Conservation (phyloP, 2,797 vertebrate genomes). For the Sebastolobus altivelis region DNA sequence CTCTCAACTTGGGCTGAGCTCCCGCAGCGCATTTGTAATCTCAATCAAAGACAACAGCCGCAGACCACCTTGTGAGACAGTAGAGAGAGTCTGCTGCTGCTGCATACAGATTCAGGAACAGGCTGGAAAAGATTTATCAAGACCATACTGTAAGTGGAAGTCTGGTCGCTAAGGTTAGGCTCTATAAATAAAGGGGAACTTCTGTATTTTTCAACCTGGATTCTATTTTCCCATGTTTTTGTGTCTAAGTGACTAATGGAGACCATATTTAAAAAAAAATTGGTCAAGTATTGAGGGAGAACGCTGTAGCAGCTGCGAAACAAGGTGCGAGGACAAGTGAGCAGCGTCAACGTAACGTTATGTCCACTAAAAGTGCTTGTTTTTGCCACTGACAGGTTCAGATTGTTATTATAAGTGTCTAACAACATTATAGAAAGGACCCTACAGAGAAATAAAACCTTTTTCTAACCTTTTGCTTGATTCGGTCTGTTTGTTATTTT, state of each 20-base stretch:
- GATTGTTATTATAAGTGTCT: too few relatives aligned
- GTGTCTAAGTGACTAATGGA: not conserved
- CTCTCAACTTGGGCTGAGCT: constrained; percentile 53
- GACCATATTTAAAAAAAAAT: not conserved
- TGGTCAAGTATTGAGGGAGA: not conserved
- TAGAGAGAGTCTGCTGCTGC: constrained; percentile 5
- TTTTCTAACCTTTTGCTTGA: too few relatives aligned
- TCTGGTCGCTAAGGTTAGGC: not conserved
- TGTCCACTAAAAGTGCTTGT: too few relatives aligned
- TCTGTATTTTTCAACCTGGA: not conserved
- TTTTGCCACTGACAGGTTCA: too few relatives aligned
- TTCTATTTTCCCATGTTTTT: not conserved
- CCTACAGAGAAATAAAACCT: too few relatives aligned
- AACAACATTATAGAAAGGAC: too few relatives aligned
- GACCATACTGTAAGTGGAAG: not conserved
- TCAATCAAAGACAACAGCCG: constrained; percentile 59
- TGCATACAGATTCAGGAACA: constrained; percentile 37
- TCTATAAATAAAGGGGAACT: not conserved
- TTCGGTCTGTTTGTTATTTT: too few relatives aligned
- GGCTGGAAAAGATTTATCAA: constrained; percentile 26
- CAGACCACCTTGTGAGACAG: constrained; percentile 46
- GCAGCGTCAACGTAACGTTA: too few relatives aligned
- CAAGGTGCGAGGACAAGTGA: not conserved
- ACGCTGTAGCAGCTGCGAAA: not conserved
- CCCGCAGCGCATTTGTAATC: constrained; percentile 57